phyloP scores from a whole-genome alignment of 1,140 invertebrate species.

The Magallana angulata region DNA sequence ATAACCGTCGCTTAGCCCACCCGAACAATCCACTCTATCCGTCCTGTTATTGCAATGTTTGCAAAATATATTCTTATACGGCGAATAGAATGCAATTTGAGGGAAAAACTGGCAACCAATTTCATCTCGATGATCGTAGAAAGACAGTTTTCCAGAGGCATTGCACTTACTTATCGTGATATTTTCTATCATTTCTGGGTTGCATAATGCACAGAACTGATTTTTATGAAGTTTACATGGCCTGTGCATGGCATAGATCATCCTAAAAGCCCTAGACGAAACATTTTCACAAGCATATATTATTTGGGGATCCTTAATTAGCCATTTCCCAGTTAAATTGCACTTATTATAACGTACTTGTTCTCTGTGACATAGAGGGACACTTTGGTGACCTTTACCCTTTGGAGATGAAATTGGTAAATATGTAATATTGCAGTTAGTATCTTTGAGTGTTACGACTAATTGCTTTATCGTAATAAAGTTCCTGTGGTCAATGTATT shows the following conservation, averaged over 20 bases:
- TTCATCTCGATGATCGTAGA: neutral
- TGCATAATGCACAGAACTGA: neutral
- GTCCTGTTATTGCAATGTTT: neutral
- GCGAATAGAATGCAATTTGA: neutral
- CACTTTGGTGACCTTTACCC: neutral
- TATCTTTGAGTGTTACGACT: neutral
- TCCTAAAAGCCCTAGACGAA: neutral
- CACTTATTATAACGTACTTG: neutral
- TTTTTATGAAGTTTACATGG: neutral
- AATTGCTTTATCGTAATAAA: neutral
- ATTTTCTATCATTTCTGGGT: neutral
- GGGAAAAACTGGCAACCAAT: neutral
- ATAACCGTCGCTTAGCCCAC: neutral
- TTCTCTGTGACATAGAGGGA: neutral
- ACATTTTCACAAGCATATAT: neutral
- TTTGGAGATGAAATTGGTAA: neutral
- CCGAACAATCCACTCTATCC: neutral
- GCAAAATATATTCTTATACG: slow-evolving; percentile 1
- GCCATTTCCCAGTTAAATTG: neutral
- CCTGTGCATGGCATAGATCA: no score
- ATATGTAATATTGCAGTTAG: neutral
- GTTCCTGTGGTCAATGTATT: neutral
- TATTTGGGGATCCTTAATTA: neutral
- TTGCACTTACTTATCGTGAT: neutral
- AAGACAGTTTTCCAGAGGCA: neutral